Conservation (phyloP, 2,797 vertebrate species). For the Semaprochilodus insignis region DNA sequence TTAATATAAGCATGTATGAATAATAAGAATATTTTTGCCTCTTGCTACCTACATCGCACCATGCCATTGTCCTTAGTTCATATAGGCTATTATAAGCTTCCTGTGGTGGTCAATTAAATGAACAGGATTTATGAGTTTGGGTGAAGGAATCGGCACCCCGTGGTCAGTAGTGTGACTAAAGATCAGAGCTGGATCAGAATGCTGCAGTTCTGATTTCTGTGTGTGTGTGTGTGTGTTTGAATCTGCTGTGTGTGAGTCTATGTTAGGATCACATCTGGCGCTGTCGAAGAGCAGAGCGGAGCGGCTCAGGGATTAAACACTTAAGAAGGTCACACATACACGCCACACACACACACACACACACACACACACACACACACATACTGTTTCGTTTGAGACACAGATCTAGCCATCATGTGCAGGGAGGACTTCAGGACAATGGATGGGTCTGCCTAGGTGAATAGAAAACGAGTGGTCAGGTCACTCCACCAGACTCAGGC, state of each 20-base stretch:
- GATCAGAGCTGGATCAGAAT: background rate
- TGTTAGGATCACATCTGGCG: conserved; percentile 55
- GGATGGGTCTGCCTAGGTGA: background rate
- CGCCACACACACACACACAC: background rate
- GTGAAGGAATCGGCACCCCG: background rate
- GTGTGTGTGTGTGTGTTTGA: conserved; percentile 24
- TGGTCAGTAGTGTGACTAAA: background rate
- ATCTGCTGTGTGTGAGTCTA: conserved; percentile 50
- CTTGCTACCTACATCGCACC: no score
- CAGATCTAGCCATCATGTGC: background rate
- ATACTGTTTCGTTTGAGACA: background rate
- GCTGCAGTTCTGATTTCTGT: background rate
- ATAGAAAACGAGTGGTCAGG: background rate
- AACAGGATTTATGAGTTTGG: background rate
- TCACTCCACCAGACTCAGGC: background rate
- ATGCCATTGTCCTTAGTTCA: background rate
- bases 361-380: conserved; percentile 5
- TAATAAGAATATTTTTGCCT: no score
- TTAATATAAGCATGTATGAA: background rate
- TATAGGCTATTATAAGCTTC: background rate
- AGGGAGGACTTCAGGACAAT: background rate
- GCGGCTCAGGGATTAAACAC: conserved; percentile 51
- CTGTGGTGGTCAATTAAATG: background rate
- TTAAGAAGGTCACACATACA: conserved; percentile 42
- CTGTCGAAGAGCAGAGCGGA: conserved; percentile 44